Evolutionary conservation across 2,797 vertebrate genomes (phyloP).

Genomic region (Catharus ustulatus): DNA sequence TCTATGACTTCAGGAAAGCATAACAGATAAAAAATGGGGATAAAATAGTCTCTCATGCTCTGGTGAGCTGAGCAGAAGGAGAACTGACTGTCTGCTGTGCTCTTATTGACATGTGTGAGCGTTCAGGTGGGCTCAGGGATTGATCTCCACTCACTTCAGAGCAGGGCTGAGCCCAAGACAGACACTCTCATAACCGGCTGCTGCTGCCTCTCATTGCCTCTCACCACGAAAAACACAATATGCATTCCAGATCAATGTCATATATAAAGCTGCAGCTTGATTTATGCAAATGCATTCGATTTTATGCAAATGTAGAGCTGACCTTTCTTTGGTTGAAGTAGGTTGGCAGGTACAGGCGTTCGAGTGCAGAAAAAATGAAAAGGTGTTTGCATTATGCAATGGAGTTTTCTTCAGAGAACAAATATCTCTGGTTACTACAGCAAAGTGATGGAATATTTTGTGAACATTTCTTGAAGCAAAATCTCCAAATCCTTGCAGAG

Average conservation of each 20-base stretch:
- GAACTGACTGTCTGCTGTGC: neutral
- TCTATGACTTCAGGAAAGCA: neutral
- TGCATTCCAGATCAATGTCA: neutral
- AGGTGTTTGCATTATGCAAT: neutral
- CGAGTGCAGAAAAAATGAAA: neutral
- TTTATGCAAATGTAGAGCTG: slow-evolving; percentile 31
- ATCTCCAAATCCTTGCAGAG: neutral
- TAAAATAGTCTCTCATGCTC: accelerated
- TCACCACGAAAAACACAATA: neutral
- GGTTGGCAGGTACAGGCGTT: neutral
- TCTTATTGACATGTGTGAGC: neutral
- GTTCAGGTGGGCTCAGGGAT: neutral
- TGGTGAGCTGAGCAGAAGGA: neutral
- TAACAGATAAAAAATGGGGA: neutral
- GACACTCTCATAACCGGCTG: neutral
- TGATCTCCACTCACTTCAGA: neutral
- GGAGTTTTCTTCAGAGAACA: neutral
- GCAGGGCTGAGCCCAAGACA: neutral
- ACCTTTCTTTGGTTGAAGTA: slow-evolving; percentile 21
- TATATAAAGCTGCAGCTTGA: neutral
- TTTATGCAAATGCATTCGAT: slow-evolving; percentile 41
- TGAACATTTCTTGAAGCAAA: neutral
- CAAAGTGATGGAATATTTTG: neutral
- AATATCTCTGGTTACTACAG: neutral
- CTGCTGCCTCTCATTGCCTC: neutral